Conservation (phyloP, 2,888 invertebrate genomes). For the Drosophila picticornis region DNA sequence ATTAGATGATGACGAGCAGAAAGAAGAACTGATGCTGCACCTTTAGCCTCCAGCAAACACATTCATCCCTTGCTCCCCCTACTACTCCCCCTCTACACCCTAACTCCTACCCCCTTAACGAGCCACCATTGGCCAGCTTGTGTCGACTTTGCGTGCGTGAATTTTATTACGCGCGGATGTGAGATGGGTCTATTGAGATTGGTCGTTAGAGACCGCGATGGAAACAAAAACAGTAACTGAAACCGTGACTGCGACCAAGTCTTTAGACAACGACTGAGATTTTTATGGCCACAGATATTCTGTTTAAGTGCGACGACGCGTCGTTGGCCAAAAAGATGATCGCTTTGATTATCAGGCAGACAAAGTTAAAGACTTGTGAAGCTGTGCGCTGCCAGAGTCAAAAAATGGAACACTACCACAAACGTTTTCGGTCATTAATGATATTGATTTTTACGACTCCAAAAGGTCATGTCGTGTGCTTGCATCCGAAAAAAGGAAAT, state of each 20-base stretch:
- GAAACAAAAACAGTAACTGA: slow-evolving; percentile 4
- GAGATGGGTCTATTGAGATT: slow-evolving; percentile 70
- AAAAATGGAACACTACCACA: slow-evolving; percentile 1
- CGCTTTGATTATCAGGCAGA: slow-evolving; percentile 37
- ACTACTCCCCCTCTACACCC: neutral
- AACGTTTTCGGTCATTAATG: slow-evolving; percentile 11
- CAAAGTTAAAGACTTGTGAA: slow-evolving; percentile 27
- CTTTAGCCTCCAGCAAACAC: slow-evolving; percentile 18
- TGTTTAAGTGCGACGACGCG: slow-evolving; percentile 23
- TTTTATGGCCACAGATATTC: slow-evolving; percentile 40
- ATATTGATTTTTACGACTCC: slow-evolving; percentile 11
- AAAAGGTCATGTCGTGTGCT: slow-evolving; percentile 11
- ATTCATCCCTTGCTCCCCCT: slow-evolving; percentile 1
- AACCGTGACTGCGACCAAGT: slow-evolving; percentile 15
- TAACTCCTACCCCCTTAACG: neutral
- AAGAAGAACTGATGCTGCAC: slow-evolving; percentile 52
- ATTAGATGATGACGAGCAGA: slow-evolving; percentile 62
- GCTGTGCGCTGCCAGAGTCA: neutral
- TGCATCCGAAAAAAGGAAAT: neutral
- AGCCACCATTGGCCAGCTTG: slow-evolving; percentile 27
- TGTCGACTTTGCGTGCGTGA: slow-evolving; percentile 75
- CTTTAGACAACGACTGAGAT: slow-evolving; percentile 2
- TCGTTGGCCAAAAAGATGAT: slow-evolving; percentile 36
- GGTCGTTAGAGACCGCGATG: slow-evolving; percentile 28
- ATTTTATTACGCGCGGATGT: slow-evolving; percentile 78